Conservation (phyloP, 2,797 vertebrate species). For the Hylomyscus alleni region DNA sequence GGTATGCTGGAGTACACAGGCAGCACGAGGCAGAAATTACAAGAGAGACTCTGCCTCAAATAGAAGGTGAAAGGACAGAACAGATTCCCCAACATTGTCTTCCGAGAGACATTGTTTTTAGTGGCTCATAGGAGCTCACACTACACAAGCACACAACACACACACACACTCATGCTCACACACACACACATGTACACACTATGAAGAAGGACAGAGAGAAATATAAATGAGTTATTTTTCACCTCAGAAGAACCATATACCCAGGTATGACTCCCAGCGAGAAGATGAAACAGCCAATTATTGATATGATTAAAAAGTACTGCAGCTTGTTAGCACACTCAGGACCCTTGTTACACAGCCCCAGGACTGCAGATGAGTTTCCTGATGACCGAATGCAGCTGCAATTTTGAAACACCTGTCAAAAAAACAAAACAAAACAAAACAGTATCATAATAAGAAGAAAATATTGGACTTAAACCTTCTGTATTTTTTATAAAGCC, state of each 20-base stretch:
- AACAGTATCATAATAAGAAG: background rate
- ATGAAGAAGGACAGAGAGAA: background rate
- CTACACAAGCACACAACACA: background rate
- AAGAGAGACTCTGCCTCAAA: background rate
- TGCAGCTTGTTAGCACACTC: conserved; percentile 92
- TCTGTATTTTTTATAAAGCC: background rate
- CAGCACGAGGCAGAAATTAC: background rate
- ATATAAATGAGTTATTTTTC: background rate
- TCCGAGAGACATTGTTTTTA: background rate
- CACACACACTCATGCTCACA: background rate
- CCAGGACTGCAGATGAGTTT: conserved; percentile 92
- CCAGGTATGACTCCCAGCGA: conserved; percentile 94
- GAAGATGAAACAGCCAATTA: conserved; percentile 93
- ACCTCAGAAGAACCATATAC: conserved; percentile 97
- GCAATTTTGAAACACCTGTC: conserved; percentile 95
- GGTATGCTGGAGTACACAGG: background rate
- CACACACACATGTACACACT: background rate
- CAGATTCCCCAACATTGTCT: background rate
- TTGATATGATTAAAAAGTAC: conserved; percentile 93
- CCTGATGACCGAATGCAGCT: conserved; percentile 91
- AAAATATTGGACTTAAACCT: background rate
- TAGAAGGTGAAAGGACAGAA: background rate
- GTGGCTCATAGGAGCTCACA: too few species aligned
- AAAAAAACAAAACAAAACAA: conserved; percentile 41
- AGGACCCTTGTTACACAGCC: conserved; percentile 91